Conservation (phyloP, 2,888 invertebrate genomes). For the Acrobasis repandana region DNA sequence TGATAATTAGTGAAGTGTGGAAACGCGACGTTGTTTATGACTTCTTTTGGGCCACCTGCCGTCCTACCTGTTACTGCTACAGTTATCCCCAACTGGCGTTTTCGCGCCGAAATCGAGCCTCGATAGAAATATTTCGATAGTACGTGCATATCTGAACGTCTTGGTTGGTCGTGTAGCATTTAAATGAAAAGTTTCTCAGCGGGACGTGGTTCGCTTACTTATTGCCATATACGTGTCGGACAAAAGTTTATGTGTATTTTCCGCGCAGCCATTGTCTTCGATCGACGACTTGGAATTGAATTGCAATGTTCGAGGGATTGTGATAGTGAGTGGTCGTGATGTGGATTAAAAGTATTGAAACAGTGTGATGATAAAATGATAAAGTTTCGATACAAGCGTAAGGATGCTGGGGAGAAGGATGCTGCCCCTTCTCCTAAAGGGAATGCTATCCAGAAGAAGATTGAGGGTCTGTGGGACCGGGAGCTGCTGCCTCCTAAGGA, state of each 20-base stretch:
- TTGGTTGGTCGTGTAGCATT: constrained; percentile 50
- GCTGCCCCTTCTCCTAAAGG: constrained; percentile 55
- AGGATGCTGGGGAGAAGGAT: constrained; percentile 68
- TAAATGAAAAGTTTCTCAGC: constrained; percentile 61
- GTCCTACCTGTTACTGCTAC: constrained; percentile 37
- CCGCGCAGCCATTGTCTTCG: constrained; percentile 66
- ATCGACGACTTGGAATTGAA: constrained; percentile 48
- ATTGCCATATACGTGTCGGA: constrained; percentile 66
- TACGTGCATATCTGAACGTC: constrained; percentile 32
- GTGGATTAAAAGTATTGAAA: constrained; percentile 61
- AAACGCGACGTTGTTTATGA: constrained; percentile 47
- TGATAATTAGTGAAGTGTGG: constrained; percentile 48
- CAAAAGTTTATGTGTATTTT: constrained; percentile 63
- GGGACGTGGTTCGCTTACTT: constrained; percentile 72
- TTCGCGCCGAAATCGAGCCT: constrained; percentile 64
- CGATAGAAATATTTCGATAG: constrained; percentile 37
- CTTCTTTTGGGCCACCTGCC: constrained; percentile 57
- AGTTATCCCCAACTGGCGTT: constrained; percentile 48
- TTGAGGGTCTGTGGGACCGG: constrained; percentile 68
- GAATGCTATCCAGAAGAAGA: constrained; percentile 71
- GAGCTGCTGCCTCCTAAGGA: constrained; percentile 77
- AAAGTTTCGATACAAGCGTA: constrained; percentile 86
- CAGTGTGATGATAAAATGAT: constrained; percentile 86
- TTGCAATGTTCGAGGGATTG: constrained; percentile 43
- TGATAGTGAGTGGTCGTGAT: constrained; percentile 53